phyloP scores from a whole-genome alignment of 2,888 invertebrate species.

The Strigamia maritima region DNA sequence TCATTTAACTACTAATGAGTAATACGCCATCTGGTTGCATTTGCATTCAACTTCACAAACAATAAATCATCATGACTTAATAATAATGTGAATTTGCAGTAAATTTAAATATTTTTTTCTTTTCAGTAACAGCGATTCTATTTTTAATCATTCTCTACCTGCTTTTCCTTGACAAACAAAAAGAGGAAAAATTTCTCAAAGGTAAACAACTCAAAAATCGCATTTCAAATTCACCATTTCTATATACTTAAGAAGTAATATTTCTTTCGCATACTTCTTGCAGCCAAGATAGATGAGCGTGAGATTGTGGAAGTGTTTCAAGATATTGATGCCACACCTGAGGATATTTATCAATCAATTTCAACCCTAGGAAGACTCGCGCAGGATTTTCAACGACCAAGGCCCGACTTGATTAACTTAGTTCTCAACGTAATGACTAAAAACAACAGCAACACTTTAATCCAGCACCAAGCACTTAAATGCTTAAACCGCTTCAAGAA shows the following conservation, averaged over 20 bases:
- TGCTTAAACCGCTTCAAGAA: background rate
- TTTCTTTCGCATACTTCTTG: background rate
- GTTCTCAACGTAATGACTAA: background rate
- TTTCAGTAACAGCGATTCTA: too few relatives aligned
- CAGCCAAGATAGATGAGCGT: background rate
- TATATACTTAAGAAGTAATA: background rate
- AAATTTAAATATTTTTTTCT: too few relatives aligned
- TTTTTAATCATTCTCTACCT: background rate
- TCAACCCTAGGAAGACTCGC: background rate
- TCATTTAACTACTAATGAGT: too few relatives aligned
- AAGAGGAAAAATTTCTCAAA: background rate
- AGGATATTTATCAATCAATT: conserved; percentile 13
- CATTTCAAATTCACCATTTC: background rate
- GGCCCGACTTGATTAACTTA: background rate
- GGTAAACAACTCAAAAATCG: background rate
- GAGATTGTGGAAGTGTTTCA: background rate
- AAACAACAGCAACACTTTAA: background rate
- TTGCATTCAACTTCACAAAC: too few relatives aligned
- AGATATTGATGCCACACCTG: conserved; percentile 6
- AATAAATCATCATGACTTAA: too few relatives aligned
- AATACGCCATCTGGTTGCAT: too few relatives aligned
- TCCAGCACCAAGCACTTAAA: background rate
- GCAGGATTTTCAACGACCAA: background rate
- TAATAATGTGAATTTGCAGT: too few relatives aligned
- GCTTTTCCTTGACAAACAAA: background rate